phyloP scores from a whole-genome alignment of 1,140 invertebrate genomes.

The Wiebesia pumilae region DNA sequence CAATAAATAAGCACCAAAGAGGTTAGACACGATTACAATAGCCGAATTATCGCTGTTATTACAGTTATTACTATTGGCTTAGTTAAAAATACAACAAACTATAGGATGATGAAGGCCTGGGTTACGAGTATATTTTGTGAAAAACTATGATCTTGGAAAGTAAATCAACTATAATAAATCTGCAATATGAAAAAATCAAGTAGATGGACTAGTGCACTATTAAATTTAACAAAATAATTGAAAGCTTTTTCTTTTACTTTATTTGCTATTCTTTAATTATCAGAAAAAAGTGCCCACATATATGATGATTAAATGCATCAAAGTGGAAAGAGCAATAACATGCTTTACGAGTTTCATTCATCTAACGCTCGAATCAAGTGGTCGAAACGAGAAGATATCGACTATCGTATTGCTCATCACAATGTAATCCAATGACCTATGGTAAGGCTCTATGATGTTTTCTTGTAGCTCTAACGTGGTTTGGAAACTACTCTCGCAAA shows the following conservation, averaged over 20 bases:
- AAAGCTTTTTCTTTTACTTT: not conserved
- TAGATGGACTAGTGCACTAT: not conserved
- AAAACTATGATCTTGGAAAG: not conserved
- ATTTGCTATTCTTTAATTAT: not conserved
- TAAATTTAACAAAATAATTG: not conserved
- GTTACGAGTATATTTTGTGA: not conserved
- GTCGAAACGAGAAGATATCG: slow-evolving; percentile 62
- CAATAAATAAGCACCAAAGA: slow-evolving; percentile 10
- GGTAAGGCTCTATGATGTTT: slow-evolving; percentile 67
- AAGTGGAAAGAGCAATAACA: not conserved
- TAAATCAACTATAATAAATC: not conserved
- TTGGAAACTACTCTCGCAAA: slow-evolving; percentile 57
- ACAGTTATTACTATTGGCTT: slow-evolving; percentile 35
- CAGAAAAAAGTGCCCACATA: not conserved
- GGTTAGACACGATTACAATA: not conserved
- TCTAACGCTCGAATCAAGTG: not conserved
- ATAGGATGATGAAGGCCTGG: not conserved
- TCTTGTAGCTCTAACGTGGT: slow-evolving; percentile 69
- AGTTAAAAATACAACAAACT: not conserved
- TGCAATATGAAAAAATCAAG: not conserved
- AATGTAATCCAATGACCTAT: slow-evolving; percentile 59
- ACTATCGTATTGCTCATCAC: slow-evolving; percentile 69
- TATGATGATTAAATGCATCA: not conserved
- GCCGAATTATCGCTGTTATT: slow-evolving; percentile 29
- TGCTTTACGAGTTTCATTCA: not conserved